These are phyloP conservation scores for Micromesistius poutassou DNA, from an alignment of 2,797 vertebrate genomes.

Conservation along the genomic window DNA sequence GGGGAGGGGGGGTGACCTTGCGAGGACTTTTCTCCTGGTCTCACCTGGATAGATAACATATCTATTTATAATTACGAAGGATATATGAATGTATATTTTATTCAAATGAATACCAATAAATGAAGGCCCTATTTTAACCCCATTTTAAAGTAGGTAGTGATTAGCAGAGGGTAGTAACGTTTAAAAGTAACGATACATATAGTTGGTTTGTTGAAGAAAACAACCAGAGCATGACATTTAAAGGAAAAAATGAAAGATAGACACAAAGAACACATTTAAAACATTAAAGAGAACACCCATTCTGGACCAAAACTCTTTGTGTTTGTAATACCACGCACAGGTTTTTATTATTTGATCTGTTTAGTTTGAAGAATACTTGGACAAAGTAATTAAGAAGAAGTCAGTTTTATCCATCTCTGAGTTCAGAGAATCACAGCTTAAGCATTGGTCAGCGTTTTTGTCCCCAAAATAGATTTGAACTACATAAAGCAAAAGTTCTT, in stretches of 20 bases:
- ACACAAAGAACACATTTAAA: constrained; percentile 18
- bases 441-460: background rate
- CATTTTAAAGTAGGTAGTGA: constrained; percentile 22
- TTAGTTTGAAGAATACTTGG: background rate
- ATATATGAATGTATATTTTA: too few relatives aligned
- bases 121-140: too few relatives aligned
- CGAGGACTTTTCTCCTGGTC: background rate
- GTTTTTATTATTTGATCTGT: background rate
- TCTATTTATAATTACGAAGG: too few relatives aligned
- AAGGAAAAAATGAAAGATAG: constrained; percentile 20
- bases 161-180: constrained; percentile 33
- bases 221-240: background rate
- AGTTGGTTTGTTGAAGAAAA: background rate
- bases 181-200: constrained; percentile 31
- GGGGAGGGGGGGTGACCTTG: background rate
- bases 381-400: too few relatives aligned
- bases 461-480: background rate
- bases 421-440: background rate
- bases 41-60: too few relatives aligned
- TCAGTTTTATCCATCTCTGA: background rate
- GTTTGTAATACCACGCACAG: background rate
- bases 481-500: background rate
- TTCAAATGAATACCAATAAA: background rate
- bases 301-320: too few relatives aligned
- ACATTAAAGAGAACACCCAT: constrained; percentile 16